Conservation (phyloP, 2,888 invertebrate species). For the Oegoconia quadripuncta region DNA sequence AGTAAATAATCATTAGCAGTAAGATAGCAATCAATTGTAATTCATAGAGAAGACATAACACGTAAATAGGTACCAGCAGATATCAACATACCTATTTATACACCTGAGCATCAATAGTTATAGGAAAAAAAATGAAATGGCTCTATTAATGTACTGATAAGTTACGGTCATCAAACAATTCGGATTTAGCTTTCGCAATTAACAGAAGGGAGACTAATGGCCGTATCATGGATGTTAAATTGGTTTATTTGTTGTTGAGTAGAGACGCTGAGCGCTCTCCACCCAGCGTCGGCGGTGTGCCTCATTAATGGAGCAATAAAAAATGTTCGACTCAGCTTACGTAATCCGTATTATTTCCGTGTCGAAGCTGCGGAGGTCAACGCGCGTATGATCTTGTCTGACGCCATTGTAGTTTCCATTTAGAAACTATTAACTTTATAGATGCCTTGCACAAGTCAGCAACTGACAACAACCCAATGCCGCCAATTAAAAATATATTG, state of each 20-base stretch:
- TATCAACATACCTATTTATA: too few relatives aligned
- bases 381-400: conserved; percentile 50
- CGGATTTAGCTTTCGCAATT: conserved; percentile 48
- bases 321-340: conserved; percentile 76
- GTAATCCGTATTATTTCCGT: conserved; percentile 76
- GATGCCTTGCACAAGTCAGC: background rate
- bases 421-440: conserved; percentile 5
- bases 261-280: conserved; percentile 50
- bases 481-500: too few relatives aligned
- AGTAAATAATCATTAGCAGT: conserved; percentile 11
- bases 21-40: too few relatives aligned
- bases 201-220: conserved; percentile 54
- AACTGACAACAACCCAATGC: too few relatives aligned
- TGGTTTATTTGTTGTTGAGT: conserved; percentile 57
- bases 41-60: too few relatives aligned
- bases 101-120: too few relatives aligned
- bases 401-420: conserved; percentile 13
- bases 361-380: conserved; percentile 65
- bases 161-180: conserved; percentile 33
- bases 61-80: too few relatives aligned
- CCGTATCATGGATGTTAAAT: conserved; percentile 54
- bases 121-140: too few relatives aligned
- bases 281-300: conserved; percentile 67
- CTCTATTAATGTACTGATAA: too few relatives aligned
- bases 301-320: conserved; percentile 77